Conservation (phyloP, 2,888 invertebrate genomes). For the Apodemia duryi region DNA sequence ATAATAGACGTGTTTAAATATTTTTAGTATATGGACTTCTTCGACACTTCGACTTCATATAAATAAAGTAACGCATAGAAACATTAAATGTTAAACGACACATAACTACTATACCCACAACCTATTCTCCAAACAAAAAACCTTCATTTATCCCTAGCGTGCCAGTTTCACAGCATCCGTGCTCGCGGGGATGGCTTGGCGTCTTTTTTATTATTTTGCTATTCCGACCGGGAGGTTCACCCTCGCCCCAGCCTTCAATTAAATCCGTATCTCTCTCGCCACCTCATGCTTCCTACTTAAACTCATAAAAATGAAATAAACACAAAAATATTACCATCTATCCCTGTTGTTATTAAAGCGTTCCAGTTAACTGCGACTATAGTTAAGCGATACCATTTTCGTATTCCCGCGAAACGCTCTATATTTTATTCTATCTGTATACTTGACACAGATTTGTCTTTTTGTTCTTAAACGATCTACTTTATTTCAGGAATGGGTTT, state of each 20-base stretch:
- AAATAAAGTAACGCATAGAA: not conserved
- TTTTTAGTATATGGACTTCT: too few species aligned
- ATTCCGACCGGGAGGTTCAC: slow-evolving; percentile 48
- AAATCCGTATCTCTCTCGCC: slow-evolving; percentile 71
- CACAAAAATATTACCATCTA: slow-evolving; percentile 66
- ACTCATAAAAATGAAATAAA: slow-evolving; percentile 72
- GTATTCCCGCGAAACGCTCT: not conserved
- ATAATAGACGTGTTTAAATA: too few species aligned
- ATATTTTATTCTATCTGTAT: not conserved
- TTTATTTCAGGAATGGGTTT: too few species aligned
- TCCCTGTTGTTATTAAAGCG: slow-evolving; percentile 46
- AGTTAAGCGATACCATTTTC: not conserved
- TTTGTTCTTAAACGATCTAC: too few species aligned
- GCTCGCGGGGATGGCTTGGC: slow-evolving; percentile 67
- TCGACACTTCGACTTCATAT: too few species aligned
- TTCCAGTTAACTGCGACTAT: slow-evolving; percentile 13
- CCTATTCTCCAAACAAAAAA: slow-evolving; percentile 56
- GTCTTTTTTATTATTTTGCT: slow-evolving; percentile 75
- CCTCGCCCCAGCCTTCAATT: slow-evolving; percentile 69
- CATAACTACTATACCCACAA: slow-evolving; percentile 46
- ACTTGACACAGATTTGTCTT: not conserved
- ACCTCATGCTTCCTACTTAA: slow-evolving; percentile 70
- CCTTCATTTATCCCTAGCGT: slow-evolving; percentile 76
- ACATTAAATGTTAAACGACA: slow-evolving; percentile 10
- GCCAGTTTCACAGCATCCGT: slow-evolving; percentile 77